Conservation (phyloP, 1,140 invertebrate genomes). For the silkworm (Bombyx mori) region ASM3026992v2 NC_085109.1:2892501-2893000, state of each 20-base stretch:
- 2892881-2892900: constrained; percentile 70
- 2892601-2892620: constrained; percentile 28
- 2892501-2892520: constrained; percentile 49
- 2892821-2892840: constrained; percentile 73
- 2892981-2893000: no score
- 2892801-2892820: constrained; percentile 66
- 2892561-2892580: constrained; percentile 23
- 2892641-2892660: constrained; percentile 56
- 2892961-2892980: background rate
- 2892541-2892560: constrained; percentile 25
- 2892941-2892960: constrained; percentile 43
- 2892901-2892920: constrained; percentile 70
- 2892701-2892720: constrained; percentile 56
- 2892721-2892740: constrained; percentile 42
- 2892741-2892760: constrained; percentile 55
- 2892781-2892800: constrained; percentile 53
- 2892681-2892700: constrained; percentile 40
- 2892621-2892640: constrained; percentile 33
- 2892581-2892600: constrained; percentile 19
- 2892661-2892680: constrained; percentile 67
- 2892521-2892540: constrained; percentile 30
- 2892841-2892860: constrained; percentile 72
- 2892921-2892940: constrained; percentile 39
- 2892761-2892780: constrained; percentile 68
- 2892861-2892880: constrained; percentile 72